A percentile compares a stretch with the other conserved stretches of the same genome.
phyloP scores from a whole-genome alignment of 2,888 invertebrate genomes.

The Pediacus dermestoides region DNA sequence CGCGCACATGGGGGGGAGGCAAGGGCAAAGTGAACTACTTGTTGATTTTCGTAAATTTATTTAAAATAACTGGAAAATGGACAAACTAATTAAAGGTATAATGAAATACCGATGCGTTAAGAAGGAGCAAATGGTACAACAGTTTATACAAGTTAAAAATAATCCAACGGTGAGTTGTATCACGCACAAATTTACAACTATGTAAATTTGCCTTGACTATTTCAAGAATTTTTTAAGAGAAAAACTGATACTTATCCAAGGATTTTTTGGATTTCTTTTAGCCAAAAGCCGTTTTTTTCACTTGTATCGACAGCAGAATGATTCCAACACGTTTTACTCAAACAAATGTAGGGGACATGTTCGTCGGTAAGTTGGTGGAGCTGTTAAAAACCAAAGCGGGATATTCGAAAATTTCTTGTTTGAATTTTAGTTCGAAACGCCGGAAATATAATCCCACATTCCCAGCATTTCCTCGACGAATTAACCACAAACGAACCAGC shows the following conservation, averaged over 20 bases:
- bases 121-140: slow-evolving; percentile 83
- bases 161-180: slow-evolving; percentile 75
- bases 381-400: neutral
- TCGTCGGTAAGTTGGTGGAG: slow-evolving; percentile 67
- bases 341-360: slow-evolving; percentile 96
- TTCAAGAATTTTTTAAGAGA: no score
- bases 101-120: slow-evolving; percentile 83
- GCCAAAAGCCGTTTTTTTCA: slow-evolving; percentile 96
- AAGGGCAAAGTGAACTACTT: slow-evolving; percentile 9
- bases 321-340: slow-evolving; percentile 93
- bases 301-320: slow-evolving; percentile 98
- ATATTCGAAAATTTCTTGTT: no score
- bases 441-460: slow-evolving; percentile 91
- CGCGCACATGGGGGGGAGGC: no score
- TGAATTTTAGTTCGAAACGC: slow-evolving; percentile 91
- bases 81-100: slow-evolving; percentile 83
- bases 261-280: no score
- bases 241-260: no score
- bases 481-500: slow-evolving; percentile 93
- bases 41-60: slow-evolving; percentile 8
- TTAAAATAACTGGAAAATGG: slow-evolving; percentile 64
- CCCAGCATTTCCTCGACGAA: slow-evolving; percentile 81
- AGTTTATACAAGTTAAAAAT: slow-evolving; percentile 85
- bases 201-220: slow-evolving; percentile 5
- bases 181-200: slow-evolving; percentile 2